Conservation (phyloP, 2,797 vertebrate species). For the Pseudocheirus occidentalis region DNA sequence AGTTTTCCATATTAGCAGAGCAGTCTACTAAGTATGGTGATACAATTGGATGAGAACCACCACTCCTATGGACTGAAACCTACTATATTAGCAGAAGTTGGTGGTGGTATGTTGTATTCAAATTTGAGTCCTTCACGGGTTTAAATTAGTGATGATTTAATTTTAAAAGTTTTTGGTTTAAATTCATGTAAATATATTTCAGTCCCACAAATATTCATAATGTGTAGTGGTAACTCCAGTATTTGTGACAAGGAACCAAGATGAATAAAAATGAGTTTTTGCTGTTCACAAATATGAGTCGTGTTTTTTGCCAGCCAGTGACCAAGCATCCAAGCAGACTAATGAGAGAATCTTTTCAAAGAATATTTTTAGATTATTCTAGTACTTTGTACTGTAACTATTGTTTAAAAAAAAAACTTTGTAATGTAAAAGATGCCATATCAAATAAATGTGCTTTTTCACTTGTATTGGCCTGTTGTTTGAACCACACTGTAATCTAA, state of each 20-base stretch:
- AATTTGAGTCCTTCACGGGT: neutral
- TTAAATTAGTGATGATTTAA: neutral
- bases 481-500: conserved; percentile 29
- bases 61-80: conserved; percentile 3
- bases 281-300: conserved; percentile 62
- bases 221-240: conserved; percentile 52
- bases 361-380: conserved; percentile 58
- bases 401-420: neutral
- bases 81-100: conserved; percentile 23
- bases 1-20: conserved; percentile 57
- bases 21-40: conserved; percentile 43
- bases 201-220: conserved; percentile 41
- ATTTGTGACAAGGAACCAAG: conserved; percentile 64
- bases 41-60: conserved; percentile 42
- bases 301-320: conserved; percentile 31
- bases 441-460: conserved; percentile 42
- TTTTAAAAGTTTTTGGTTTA: conserved; percentile 32
- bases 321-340: conserved; percentile 22
- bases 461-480: conserved; percentile 50
- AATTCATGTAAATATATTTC: conserved; percentile 55
- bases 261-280: conserved; percentile 63
- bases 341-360: conserved; percentile 45
- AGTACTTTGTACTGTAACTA: conserved; percentile 29
- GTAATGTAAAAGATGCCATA: conserved; percentile 26
- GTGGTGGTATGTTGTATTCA: neutral